Base-by-base conservation (phyloP, 1,140 invertebrate genomes). In the Aleiodes sp. region DNA sequence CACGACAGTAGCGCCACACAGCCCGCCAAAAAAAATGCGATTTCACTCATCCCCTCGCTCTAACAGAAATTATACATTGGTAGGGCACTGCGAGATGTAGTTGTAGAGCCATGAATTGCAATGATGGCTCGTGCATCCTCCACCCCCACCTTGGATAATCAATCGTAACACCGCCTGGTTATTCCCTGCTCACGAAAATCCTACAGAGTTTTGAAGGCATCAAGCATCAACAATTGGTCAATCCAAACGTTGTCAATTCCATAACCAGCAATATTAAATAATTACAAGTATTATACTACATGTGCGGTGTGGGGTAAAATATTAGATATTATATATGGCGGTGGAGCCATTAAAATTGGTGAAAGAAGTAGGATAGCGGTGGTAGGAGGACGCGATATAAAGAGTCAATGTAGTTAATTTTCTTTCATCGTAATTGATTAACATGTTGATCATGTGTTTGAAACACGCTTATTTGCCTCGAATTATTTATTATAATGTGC, bases 121-220 rank as follows among this genome's bases (percentile, higher is more conserved):
- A 74, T 74, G 73, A 74, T 74, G 73, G 70, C 63, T 65, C 70
- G 73, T 72, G 73, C 68, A 67, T 43, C n/a, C 61, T 65, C 71
- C 68, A 26, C 65, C 76, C 80, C 76, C 75, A 77, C 71, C 67
- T 75, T 73, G 78, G 83, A 86, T 86, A 86, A 86, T 86, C 83
- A 86, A 85, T 86, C 83, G 84, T 83, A 84, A 86, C 82, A 78
- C 79, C 79, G 76, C 78, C 75, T 75, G 79, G 82, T 81, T 80
- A 82, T 81, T 82, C 78, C 75, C 72, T 72, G 74, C 72, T 63
- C 71, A 73, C 74, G 74, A 78, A 73, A 72, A 65, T 66, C 62
- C 52, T 61, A 24, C 62, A 72, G 46, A 73, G 60, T 68, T 43
- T 61, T 10, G 2, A 60, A 70, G 31, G 43, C 68, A n/a, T n/a